Evolutionary conservation across 2,113 vertebrate species (phyloP).

Genomic region (Sinocyclocheilus rhinocerous): DNA sequence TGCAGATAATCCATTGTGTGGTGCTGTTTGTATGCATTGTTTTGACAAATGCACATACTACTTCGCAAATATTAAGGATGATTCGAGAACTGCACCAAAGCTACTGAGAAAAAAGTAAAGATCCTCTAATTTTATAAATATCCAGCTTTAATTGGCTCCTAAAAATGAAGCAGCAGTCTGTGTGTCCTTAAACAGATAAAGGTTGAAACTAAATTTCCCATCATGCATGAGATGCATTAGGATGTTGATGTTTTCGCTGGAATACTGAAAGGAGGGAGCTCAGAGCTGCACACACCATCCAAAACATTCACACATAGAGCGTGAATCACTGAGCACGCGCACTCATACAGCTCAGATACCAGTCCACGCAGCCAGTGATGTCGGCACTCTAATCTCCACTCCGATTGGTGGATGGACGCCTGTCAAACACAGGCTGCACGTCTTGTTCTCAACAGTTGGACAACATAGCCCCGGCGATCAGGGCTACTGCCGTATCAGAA

Average conservation of each 20-base stretch:
- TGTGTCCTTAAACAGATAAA: background rate
- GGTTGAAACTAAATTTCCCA: constrained; percentile 52
- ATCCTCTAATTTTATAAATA: background rate
- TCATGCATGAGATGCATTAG: constrained; percentile 33
- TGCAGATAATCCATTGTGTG: too few relatives aligned
- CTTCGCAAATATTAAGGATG: too few relatives aligned
- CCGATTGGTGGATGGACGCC: constrained; percentile 39
- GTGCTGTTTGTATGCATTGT: too few relatives aligned
- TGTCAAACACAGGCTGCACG: constrained; percentile 41
- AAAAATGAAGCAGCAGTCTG: background rate
- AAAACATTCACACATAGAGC: constrained; percentile 28
- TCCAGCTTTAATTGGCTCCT: background rate
- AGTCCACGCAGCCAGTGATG: constrained; percentile 46
- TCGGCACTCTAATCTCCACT: constrained; percentile 43
- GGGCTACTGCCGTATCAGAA: constrained; percentile 36
- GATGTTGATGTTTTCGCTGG: constrained; percentile 44
- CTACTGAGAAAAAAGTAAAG: too few relatives aligned
- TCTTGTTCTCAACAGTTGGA: constrained; percentile 44
- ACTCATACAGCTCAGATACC: constrained; percentile 34
- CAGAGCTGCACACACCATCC: constrained; percentile 6
- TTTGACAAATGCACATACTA: too few relatives aligned
- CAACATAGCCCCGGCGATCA: constrained; percentile 22
- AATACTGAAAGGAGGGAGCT: constrained; percentile 47
- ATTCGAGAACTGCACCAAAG: too few relatives aligned
- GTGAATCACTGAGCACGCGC: constrained; percentile 24